Conservation (phyloP, 2,888 invertebrate genomes). For the Lasioglossum zephyrum region DNA sequence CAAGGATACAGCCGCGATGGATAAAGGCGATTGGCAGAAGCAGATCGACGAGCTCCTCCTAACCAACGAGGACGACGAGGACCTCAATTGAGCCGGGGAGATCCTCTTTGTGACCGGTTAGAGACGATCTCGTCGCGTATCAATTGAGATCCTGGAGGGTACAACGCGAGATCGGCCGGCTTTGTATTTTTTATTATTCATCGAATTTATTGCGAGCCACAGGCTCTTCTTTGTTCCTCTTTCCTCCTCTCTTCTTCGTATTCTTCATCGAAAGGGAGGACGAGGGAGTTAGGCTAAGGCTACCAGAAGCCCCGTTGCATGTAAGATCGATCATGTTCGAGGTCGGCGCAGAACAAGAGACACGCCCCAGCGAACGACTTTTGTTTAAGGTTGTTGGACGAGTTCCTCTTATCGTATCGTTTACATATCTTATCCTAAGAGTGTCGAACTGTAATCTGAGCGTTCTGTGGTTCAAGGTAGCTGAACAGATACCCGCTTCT, state of each 20-base stretch:
- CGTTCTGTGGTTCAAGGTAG: neutral
- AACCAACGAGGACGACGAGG: slow-evolving; percentile 86
- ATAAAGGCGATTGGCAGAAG: slow-evolving; percentile 88
- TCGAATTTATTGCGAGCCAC: slow-evolving; percentile 7
- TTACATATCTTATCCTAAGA: slow-evolving; percentile 3
- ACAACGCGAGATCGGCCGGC: slow-evolving; percentile 34
- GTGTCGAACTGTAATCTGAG: neutral
- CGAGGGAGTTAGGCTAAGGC: neutral
- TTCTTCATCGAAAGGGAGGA: neutral
- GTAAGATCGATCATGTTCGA: neutral
- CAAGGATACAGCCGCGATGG: slow-evolving; percentile 22
- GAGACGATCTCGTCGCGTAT: slow-evolving; percentile 51
- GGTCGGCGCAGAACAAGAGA: neutral
- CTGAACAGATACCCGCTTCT: neutral
- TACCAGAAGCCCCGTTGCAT: neutral
- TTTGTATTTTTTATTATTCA: slow-evolving; percentile 11
- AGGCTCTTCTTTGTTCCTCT: slow-evolving; percentile 10
- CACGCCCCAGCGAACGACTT: neutral
- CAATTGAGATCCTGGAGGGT: slow-evolving; percentile 47
- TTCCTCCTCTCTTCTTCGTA: neutral
- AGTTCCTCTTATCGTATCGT: neutral
- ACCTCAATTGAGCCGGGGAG: slow-evolving; percentile 81
- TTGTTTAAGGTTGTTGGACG: neutral
- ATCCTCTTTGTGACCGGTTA: slow-evolving; percentile 51
- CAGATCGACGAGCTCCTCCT: slow-evolving; percentile 90